Evolutionary conservation across 2,888 invertebrate genomes (phyloP).

Genomic region (Eupithecia exiguata): DNA sequence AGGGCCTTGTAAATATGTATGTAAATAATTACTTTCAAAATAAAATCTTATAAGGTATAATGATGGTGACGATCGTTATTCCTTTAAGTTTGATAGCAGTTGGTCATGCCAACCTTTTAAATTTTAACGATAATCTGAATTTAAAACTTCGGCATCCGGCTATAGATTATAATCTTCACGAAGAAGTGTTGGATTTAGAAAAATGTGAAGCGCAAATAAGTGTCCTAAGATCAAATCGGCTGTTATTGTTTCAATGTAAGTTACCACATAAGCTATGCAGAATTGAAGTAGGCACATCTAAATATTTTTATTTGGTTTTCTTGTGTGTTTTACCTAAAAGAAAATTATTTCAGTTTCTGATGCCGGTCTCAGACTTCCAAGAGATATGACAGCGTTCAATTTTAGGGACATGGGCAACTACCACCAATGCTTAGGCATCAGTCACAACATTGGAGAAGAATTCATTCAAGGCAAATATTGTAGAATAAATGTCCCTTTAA

Average conservation of each 20-base stretch:
- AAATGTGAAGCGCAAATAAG: slow-evolving; percentile 60
- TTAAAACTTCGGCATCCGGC: slow-evolving; percentile 40
- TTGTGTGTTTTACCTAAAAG: background rate
- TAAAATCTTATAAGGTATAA: background rate
- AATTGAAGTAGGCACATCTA: background rate
- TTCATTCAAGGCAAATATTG: slow-evolving; percentile 63
- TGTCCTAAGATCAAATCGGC: slow-evolving; percentile 44
- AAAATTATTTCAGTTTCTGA: slow-evolving; percentile 51
- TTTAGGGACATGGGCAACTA: slow-evolving; percentile 57
- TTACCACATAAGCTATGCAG: background rate
- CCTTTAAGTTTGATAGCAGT: slow-evolving; percentile 25
- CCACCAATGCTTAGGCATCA: slow-evolving; percentile 57
- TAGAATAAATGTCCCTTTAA: slow-evolving; percentile 51
- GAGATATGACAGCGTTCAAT: slow-evolving; percentile 52
- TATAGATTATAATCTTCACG: slow-evolving; percentile 58
- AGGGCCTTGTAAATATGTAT: background rate
- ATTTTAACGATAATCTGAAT: background rate
- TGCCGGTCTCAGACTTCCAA: slow-evolving; percentile 55
- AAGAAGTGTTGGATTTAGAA: slow-evolving; percentile 59
- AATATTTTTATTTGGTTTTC: background rate
- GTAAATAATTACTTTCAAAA: background rate
- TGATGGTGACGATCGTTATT: slow-evolving; percentile 8
- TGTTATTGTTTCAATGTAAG: slow-evolving; percentile 59
- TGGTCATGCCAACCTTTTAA: slow-evolving; percentile 30
- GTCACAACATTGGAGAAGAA: slow-evolving; percentile 36